Evolutionary conservation across 2,888 invertebrate species (phyloP).

Genomic region (Apamea monoglypha): DNA sequence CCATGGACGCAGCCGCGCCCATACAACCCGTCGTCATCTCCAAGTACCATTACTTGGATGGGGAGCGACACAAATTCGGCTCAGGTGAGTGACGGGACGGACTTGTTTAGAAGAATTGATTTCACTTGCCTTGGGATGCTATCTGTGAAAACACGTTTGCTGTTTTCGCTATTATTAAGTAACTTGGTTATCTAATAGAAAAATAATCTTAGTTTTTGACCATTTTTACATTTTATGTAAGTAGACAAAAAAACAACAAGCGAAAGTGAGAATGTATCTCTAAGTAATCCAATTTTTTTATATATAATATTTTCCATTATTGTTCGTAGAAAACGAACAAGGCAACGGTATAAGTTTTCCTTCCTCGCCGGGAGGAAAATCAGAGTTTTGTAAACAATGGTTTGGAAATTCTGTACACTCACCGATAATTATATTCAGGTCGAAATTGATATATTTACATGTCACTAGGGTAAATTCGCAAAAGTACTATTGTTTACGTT

Average conservation of each 20-base stretch:
- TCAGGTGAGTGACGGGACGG: constrained; percentile 86
- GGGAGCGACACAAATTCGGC: constrained; percentile 91
- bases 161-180: neutral
- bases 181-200: neutral
- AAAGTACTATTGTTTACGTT: too few relatives aligned
- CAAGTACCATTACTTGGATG: constrained; percentile 93
- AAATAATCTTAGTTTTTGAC: neutral
- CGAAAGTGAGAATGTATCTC: constrained; percentile 3
- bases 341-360: neutral
- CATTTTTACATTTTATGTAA: neutral
- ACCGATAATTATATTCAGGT: too few relatives aligned
- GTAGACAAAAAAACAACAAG: neutral
- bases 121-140: constrained; percentile 14
- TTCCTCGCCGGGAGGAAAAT: neutral
- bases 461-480: too few relatives aligned
- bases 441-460: too few relatives aligned
- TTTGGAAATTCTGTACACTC: neutral
- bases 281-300: too few relatives aligned
- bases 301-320: too few relatives aligned
- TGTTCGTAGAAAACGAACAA: neutral
- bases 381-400: neutral
- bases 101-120: constrained; percentile 26
- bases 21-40: constrained; percentile 97
- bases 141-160: neutral
- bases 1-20: constrained; percentile 95